Percentiles rank a stretch among this genome's conserved stretches.
These are phyloP conservation scores for Zophobas morio DNA, from an alignment of 1,140 invertebrate genomes.

Conservation along the genomic window DNA sequence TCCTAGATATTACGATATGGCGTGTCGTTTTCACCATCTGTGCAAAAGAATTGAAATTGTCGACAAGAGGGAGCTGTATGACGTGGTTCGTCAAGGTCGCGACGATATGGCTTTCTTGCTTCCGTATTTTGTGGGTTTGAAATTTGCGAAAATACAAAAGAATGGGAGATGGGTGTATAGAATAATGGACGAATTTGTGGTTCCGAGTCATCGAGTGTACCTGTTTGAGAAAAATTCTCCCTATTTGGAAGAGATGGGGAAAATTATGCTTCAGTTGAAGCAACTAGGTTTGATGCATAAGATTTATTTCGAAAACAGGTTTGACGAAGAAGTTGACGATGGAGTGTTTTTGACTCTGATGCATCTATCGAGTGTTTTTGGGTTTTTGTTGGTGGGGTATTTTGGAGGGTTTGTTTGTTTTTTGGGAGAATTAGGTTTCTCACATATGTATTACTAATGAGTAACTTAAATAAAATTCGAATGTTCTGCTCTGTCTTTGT, in stretches of 20 bases:
- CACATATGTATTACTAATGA: too few relatives aligned
- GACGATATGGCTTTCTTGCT: neutral
- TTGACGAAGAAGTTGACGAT: neutral
- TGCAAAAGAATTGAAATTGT: neutral
- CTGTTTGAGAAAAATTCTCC: conserved; percentile 8
- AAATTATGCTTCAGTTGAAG: conserved; percentile 1
- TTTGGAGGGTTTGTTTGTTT: neutral
- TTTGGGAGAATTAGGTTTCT: neutral
- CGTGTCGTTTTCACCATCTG: neutral
- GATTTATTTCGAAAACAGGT: neutral
- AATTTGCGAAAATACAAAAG: conserved; percentile 3
- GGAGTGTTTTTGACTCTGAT: neutral
- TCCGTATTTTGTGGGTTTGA: neutral
- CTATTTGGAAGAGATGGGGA: conserved; percentile 1
- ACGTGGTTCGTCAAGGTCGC: neutral
- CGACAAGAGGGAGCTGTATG: conserved; percentile 1
- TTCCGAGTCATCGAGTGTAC: conserved; percentile 3
- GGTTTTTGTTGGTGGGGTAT: neutral
- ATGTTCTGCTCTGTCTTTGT: too few relatives aligned
- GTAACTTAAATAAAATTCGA: too few relatives aligned
- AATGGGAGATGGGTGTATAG: neutral
- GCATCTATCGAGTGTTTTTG: conserved; percentile 12
- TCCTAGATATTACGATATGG: neutral
- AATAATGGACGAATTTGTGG: conserved; percentile 14
- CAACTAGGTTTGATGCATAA: neutral